phyloP scores from a whole-genome alignment of 1,140 invertebrate genomes.

The Ips nitidus region DNA sequence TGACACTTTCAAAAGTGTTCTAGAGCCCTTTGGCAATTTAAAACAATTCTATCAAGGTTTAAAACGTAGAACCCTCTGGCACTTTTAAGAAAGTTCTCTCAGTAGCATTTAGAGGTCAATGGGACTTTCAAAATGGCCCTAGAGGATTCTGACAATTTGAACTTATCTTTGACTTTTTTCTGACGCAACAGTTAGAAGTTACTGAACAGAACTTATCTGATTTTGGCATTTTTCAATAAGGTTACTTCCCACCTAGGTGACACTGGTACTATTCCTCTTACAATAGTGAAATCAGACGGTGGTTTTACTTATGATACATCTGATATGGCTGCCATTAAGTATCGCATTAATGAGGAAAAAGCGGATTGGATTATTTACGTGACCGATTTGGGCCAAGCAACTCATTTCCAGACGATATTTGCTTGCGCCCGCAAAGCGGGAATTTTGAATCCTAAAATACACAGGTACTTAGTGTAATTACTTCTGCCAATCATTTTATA shows the following conservation, averaged over 20 bases:
- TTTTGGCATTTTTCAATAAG: too few relatives aligned
- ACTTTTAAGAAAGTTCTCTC: too few relatives aligned
- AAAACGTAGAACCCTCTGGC: too few relatives aligned
- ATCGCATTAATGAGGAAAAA: constrained; percentile 87
- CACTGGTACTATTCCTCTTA: constrained; percentile 74
- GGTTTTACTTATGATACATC: constrained; percentile 99
- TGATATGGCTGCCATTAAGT: constrained; percentile 89
- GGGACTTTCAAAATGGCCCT: too few relatives aligned
- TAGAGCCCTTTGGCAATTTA: too few relatives aligned
- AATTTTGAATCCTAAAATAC: constrained; percentile 61
- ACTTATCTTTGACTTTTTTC: not conserved
- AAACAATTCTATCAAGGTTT: too few relatives aligned
- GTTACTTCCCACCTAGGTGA: constrained; percentile 2
- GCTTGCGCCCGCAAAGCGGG: constrained; percentile 71
- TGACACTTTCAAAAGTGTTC: too few relatives aligned
- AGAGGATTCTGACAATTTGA: too few relatives aligned
- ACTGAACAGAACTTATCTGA: too few relatives aligned
- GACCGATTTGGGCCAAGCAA: constrained; percentile 89
- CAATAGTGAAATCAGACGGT: constrained; percentile 96
- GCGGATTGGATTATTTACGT: constrained; percentile 94
- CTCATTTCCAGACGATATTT: constrained; percentile 80
- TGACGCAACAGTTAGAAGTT: too few relatives aligned
- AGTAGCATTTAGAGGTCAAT: too few relatives aligned
- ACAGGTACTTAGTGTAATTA: constrained; percentile 40
- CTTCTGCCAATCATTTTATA: not conserved